A percentile compares a stretch with the other conserved stretches of the same genome.
phyloP scores from a whole-genome alignment of 2,797 vertebrate species.

The Semaprochilodus insignis region DNA sequence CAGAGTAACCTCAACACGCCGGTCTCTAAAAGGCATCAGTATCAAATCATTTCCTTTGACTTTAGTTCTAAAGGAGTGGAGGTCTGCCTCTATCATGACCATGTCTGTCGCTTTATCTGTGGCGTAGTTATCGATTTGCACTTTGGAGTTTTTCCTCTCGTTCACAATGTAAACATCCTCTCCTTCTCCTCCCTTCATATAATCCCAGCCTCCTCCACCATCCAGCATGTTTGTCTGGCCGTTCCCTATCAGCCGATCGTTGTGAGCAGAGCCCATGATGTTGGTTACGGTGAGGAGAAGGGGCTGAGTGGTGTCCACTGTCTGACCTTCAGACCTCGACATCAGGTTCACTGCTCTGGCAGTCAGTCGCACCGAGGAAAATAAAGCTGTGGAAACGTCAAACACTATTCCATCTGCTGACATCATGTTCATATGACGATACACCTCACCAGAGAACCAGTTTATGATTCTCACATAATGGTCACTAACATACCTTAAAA shows the following conservation, averaged over 20 bases:
- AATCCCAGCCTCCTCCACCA: slow-evolving; percentile 64
- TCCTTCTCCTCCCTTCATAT: slow-evolving; percentile 60
- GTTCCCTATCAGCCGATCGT: slow-evolving; percentile 60
- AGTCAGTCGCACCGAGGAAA: slow-evolving; percentile 13
- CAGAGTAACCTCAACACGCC: slow-evolving; percentile 38
- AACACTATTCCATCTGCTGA: slow-evolving; percentile 44
- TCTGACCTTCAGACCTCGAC: slow-evolving; percentile 7
- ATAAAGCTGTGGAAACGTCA: neutral
- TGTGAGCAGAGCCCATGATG: slow-evolving; percentile 27
- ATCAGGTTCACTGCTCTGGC: slow-evolving; percentile 26
- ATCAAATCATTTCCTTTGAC: too few species aligned
- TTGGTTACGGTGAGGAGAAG: slow-evolving; percentile 25
- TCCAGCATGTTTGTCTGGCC: slow-evolving; percentile 62
- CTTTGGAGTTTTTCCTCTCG: too few species aligned
- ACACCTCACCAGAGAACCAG: slow-evolving; percentile 51
- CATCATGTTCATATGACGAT: slow-evolving; percentile 49
- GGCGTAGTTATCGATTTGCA: too few species aligned
- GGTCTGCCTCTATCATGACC: too few species aligned
- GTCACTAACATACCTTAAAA: slow-evolving; percentile 29
- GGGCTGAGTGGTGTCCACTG: slow-evolving; percentile 8
- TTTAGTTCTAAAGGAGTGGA: slow-evolving; percentile 36
- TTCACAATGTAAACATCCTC: slow-evolving; percentile 68
- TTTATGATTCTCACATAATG: slow-evolving; percentile 46
- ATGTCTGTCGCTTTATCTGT: too few species aligned
- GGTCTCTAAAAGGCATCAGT: too few species aligned